Base-by-base conservation (phyloP, 2,113 vertebrate species). In the Cyphomyrus discorhynchus region DNA sequence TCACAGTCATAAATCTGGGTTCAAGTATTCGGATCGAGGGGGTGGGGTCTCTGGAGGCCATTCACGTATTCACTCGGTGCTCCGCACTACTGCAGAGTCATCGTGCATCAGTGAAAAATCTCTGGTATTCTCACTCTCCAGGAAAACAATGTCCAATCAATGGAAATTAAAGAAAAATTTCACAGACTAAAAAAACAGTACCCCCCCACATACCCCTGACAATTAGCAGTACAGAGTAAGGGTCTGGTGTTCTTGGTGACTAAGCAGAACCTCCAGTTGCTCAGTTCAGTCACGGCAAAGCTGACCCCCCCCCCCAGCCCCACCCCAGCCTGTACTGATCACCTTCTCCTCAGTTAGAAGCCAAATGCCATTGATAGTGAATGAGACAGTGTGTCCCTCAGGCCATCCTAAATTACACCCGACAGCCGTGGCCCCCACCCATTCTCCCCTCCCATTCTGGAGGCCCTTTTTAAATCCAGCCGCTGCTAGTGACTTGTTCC, bases 211-310 rank as follows among this genome's bases (percentile, higher is more conserved):
- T 52, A 53, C 19, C 56, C 21, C n/a, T 11, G n/a, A 31, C 3
- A 70, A 70, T 66, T 31, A 70, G 10, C 62, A 70, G n/a, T 70
- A 70, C n/a, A 70, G 27, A 70, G 62, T 70, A 70, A 70, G 62
- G 62, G n/a, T 80, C 15, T 39, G 74, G 15, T 80, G 74, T 70
- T 70, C n/a, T 11, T 70, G 62, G n/a, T 47, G n/a, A 8, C 47
- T 47, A 47, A 86, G 21, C 13, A 86, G 47, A 86, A 86, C 83
- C 83, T 85, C 46, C 82, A 85, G 45, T 47, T 85, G 83, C 83
- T 49, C 83, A 50, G 6, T 13, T 85, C 46, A n/a, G 11, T 74
- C 70, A 74, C 3, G 1, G 66, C 66, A 74, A 27, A 74, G 27
- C 27, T 74, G 62, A 31, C 39, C 39, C 39, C 35, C 35, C 35